A percentile compares a stretch with the other conserved stretches of the same genome.
Conservation (phyloP, 2,113 vertebrate genomes). For the Hippocampus zosterae region DNA sequence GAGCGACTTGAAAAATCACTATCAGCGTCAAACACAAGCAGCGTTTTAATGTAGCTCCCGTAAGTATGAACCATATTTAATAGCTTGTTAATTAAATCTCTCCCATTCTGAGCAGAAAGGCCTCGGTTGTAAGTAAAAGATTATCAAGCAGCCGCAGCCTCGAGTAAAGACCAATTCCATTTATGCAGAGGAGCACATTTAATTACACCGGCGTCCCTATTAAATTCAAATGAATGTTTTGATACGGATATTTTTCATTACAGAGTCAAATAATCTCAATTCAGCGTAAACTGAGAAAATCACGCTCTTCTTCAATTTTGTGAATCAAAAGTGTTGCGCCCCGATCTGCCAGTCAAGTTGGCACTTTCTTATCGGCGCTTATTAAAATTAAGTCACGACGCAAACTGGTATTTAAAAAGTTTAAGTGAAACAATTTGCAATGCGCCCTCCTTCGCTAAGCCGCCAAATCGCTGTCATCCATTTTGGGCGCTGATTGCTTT, state of each 20-base stretch:
- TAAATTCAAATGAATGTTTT: constrained; percentile 62
- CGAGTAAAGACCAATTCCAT: constrained; percentile 44
- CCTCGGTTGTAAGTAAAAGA: constrained; percentile 17
- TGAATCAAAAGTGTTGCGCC: constrained; percentile 55
- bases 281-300: constrained; percentile 61
- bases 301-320: constrained; percentile 60
- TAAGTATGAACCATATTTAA: constrained; percentile 27
- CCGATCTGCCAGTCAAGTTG: constrained; percentile 55
- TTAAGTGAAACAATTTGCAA: constrained; percentile 77
- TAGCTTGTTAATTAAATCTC: constrained; percentile 25
- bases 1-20: constrained; percentile 10
- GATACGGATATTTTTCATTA: constrained; percentile 58
- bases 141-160: constrained; percentile 30
- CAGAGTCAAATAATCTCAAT: constrained; percentile 54
- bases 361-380: constrained; percentile 66
- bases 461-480: constrained; percentile 71
- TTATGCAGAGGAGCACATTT: constrained; percentile 45
- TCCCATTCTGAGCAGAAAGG: constrained; percentile 15
- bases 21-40: constrained; percentile 19
- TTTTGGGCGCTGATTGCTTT: constrained; percentile 77
- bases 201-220: constrained; percentile 55
- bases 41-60: constrained; percentile 18
- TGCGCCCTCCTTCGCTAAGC: constrained; percentile 73
- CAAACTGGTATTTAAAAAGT: constrained; percentile 76
- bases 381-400: constrained; percentile 73